Evolutionary conservation across 2,888 invertebrate genomes (phyloP).

Genomic region (Parnassius smintheus): DNA sequence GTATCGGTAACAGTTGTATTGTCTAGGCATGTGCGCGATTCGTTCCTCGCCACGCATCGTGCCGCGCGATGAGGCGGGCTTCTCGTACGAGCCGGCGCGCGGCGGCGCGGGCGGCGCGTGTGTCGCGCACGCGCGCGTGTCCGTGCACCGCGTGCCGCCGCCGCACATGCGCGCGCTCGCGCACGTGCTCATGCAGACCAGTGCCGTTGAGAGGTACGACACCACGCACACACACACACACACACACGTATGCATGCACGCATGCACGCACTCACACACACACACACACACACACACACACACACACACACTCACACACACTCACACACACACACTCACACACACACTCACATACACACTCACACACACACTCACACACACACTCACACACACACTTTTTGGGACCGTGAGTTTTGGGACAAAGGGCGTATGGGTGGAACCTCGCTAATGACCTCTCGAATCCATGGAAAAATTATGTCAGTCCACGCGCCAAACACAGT

Average conservation of each 20-base stretch:
- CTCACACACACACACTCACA: too few relatives aligned
- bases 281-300: slow-evolving; percentile 38
- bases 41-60: slow-evolving; percentile 81
- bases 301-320: too few relatives aligned
- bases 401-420: too few relatives aligned
- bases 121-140: slow-evolving; percentile 52
- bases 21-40: slow-evolving; percentile 82
- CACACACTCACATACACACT: too few relatives aligned
- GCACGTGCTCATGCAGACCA: slow-evolving; percentile 31
- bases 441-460: too few relatives aligned
- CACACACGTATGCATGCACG: slow-evolving; percentile 49
- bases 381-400: too few relatives aligned
- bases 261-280: slow-evolving; percentile 37
- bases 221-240: not conserved
- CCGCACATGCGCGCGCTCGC: slow-evolving; percentile 41
- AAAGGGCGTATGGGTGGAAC: too few relatives aligned
- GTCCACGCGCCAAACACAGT: too few relatives aligned
- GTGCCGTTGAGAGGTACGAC: slow-evolving; percentile 49
- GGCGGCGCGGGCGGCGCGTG: slow-evolving; percentile 40
- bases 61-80: slow-evolving; percentile 84
- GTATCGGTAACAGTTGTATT: too few relatives aligned
- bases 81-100: slow-evolving; percentile 71
- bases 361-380: too few relatives aligned
- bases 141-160: slow-evolving; percentile 53
- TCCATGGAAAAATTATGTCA: too few relatives aligned